A percentile compares a stretch with the other conserved stretches of the same genome.
phyloP scores from a whole-genome alignment of 2,797 vertebrate species.

The Neomorphus geoffroyi region DNA sequence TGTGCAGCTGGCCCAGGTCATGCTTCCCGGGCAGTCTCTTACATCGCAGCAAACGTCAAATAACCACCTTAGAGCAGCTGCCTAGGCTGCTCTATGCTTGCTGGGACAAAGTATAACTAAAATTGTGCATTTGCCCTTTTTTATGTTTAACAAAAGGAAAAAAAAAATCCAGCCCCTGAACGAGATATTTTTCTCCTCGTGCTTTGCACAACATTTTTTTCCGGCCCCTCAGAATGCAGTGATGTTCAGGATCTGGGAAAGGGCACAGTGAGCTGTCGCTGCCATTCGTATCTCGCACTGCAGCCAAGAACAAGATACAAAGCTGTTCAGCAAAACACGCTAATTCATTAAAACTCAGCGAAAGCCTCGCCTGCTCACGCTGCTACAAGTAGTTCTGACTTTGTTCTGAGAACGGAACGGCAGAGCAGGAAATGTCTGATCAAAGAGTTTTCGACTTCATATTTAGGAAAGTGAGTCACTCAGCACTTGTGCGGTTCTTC shows the following conservation, averaged over 20 bases:
- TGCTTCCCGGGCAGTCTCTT: background rate
- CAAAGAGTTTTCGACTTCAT: constrained; percentile 70
- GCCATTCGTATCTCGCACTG: constrained; percentile 44
- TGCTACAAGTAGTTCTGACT: constrained; percentile 60
- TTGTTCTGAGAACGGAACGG: constrained; percentile 65
- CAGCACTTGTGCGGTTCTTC: constrained; percentile 36
- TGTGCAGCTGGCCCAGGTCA: background rate
- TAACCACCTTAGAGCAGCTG: background rate
- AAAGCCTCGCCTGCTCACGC: constrained; percentile 61
- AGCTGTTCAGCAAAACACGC: constrained; percentile 72
- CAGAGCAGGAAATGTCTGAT: constrained; percentile 69
- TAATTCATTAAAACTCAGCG: constrained; percentile 74
- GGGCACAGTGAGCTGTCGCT: constrained; percentile 33
- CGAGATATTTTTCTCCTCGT: background rate
- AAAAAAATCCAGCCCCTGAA: background rate
- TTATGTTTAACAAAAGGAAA: background rate
- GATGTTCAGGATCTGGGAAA: background rate
- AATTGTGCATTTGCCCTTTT: background rate
- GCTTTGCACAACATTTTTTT: background rate
- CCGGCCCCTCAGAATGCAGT: background rate
- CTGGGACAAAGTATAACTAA: background rate
- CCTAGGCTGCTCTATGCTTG: background rate
- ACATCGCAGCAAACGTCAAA: background rate
- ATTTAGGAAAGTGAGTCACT: constrained; percentile 65
- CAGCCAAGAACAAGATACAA: constrained; percentile 46